Conservation (phyloP, 92 coral and sea anemone species). For the Montipora capitata region DNA sequence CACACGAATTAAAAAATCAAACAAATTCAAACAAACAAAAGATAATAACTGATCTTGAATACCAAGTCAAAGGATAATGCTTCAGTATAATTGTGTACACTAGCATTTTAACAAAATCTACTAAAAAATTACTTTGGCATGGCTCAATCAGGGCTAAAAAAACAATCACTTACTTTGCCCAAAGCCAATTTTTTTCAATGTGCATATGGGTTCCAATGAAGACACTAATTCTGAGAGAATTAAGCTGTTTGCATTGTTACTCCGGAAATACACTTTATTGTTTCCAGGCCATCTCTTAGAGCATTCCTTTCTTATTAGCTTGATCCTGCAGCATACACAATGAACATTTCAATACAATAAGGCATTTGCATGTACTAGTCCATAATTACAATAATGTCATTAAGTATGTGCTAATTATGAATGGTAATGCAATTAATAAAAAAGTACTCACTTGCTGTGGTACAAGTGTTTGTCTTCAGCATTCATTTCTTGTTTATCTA, state of each 20-base stretch:
- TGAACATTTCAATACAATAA: too few relatives aligned
- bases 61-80: too few relatives aligned
- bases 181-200: constrained; percentile 55
- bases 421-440: neutral
- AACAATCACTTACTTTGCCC: constrained; percentile 61
- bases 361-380: too few relatives aligned
- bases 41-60: too few relatives aligned
- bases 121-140: neutral
- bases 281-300: constrained; percentile 64
- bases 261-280: constrained; percentile 44
- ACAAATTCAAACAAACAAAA: too few relatives aligned
- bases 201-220: constrained; percentile 27
- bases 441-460: constrained; percentile 41
- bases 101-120: too few relatives aligned
- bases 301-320: constrained; percentile 46
- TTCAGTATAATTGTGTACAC: too few relatives aligned
- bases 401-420: neutral
- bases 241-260: constrained; percentile 40
- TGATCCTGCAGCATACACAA: constrained; percentile 18
- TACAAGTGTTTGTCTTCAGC: constrained; percentile 31
- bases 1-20: too few relatives aligned
- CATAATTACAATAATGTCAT: too few relatives aligned
- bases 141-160: neutral
- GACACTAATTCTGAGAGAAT: constrained; percentile 56
- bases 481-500: constrained; percentile 32